Conservation (phyloP, 2,113 vertebrate genomes). For the Procavia capensis region DNA sequence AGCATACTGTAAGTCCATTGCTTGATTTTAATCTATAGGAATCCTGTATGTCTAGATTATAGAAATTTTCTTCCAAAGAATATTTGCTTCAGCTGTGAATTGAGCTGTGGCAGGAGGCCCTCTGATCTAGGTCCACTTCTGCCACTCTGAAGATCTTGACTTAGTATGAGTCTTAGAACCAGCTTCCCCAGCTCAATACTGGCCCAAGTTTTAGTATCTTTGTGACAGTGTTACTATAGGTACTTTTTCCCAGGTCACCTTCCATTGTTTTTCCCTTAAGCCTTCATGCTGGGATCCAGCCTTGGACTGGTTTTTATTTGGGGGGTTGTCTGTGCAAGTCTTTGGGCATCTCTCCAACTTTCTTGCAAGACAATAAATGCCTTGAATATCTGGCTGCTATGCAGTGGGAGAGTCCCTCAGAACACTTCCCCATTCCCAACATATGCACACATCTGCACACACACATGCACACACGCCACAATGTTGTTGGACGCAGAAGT, state of each 20-base stretch:
- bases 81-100: slow-evolving; percentile 11
- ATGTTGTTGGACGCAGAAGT: not conserved
- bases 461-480: not conserved
- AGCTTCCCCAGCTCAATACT: not conserved
- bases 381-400: slow-evolving; percentile 23
- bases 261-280: not conserved
- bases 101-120: not conserved
- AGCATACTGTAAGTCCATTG: not conserved
- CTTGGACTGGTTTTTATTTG: slow-evolving; percentile 32
- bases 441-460: not conserved
- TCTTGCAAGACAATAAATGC: not conserved
- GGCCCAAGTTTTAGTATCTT: not conserved
- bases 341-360: slow-evolving; percentile 41
- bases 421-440: not conserved
- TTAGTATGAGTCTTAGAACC: not conserved
- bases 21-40: slow-evolving; percentile 59
- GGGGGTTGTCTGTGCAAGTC: not conserved
- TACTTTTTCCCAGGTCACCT: not conserved
- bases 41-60: slow-evolving; percentile 45
- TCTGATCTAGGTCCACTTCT: slow-evolving; percentile 25
- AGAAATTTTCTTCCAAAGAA: not conserved
- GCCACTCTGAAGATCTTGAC: not conserved
- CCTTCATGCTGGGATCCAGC: not conserved
- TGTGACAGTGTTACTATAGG: not conserved
- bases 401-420: not conserved